Base-by-base conservation (phyloP, 1,140 invertebrate genomes). In the Pogonognathellus flavescens region DNA sequence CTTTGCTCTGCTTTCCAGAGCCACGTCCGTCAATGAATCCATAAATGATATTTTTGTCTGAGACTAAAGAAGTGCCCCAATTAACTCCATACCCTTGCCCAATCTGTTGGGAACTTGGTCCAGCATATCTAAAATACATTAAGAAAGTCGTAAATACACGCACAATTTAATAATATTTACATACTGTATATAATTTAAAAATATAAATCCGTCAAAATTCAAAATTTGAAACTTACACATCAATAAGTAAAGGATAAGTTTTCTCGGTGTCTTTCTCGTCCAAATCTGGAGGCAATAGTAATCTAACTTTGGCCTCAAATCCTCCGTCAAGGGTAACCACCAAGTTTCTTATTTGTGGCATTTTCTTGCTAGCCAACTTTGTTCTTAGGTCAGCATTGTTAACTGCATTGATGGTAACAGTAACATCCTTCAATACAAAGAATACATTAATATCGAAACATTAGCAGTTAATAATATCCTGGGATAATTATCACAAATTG, bases 11-110 rank as follows among this genome's bases (percentile, higher is more conserved):
- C 20, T 95, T 92, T 8, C 95, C 96, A 0, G 96, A 95, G 16
- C 97, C 97, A 83, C 97, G 92, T 0, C 96, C 97, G 92, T 99
- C 97, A 80, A 98, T 97, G 82, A 93, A 91, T 80, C 94, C 95
- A 90, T 97, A 96, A 88, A 99, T 96, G 83, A 97, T 94, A 88
- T 94, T 95, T 88, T 94, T 94, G 87, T 95, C 95, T 13, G 96
- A 95, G 1, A 95, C 93, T 86, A 99, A 91, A 91, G 97, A 98
- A 18, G 93, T 93, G 85, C 94, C 94, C 95, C 95, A 97, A 89
- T 94, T 95, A 88, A 94, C 92, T 87, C 90, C 92, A 89, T 95
- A 98, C 87, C 93, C 93, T 83, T 97, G 95, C 7, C 92, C 93
- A 0, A 97, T 95, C 89, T 94, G 93, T 88, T 95, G 94, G 1